Evolutionary conservation across 2,888 invertebrate species (phyloP).

Genomic region (Tenthredo scrophulariae): DNA sequence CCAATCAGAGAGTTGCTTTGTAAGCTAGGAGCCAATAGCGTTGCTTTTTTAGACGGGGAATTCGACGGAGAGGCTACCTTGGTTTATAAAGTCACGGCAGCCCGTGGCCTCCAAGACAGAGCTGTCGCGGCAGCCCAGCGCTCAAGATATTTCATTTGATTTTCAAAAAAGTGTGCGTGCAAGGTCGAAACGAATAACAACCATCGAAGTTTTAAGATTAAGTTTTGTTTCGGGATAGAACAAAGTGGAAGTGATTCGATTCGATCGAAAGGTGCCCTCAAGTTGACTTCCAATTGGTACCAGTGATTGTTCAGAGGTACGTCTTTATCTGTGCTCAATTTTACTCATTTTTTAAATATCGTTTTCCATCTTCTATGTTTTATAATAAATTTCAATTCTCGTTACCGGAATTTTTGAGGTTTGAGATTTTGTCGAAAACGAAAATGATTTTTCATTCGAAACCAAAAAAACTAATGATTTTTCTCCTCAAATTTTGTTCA

Average conservation of each 20-base stretch:
- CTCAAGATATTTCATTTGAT: slow-evolving; percentile 66
- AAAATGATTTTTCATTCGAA: too few species aligned
- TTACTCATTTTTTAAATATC: background rate
- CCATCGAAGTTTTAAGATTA: slow-evolving; percentile 1
- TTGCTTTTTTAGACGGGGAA: slow-evolving; percentile 62
- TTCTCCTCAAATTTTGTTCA: background rate
- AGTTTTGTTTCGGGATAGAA: slow-evolving; percentile 50
- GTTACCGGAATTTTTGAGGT: too few species aligned
- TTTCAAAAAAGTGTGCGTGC: slow-evolving; percentile 41
- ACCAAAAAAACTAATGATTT: background rate
- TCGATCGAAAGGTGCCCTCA: slow-evolving; percentile 49
- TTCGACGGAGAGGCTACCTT: slow-evolving; percentile 65
- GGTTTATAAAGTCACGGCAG: slow-evolving; percentile 77
- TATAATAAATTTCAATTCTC: background rate
- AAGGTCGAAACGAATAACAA: background rate
- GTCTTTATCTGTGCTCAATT: slow-evolving; percentile 54
- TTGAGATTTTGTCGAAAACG: too few species aligned
- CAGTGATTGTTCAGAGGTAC: slow-evolving; percentile 67
- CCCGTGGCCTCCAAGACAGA: slow-evolving; percentile 76
- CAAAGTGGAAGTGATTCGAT: slow-evolving; percentile 51
- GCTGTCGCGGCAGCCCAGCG: slow-evolving; percentile 76
- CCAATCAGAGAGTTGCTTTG: slow-evolving; percentile 65
- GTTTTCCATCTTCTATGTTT: background rate
- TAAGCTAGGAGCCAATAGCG: slow-evolving; percentile 68
- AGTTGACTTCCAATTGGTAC: slow-evolving; percentile 63